Conservation (phyloP, 2,888 invertebrate genomes). For the Eupithecia insigniata region DNA sequence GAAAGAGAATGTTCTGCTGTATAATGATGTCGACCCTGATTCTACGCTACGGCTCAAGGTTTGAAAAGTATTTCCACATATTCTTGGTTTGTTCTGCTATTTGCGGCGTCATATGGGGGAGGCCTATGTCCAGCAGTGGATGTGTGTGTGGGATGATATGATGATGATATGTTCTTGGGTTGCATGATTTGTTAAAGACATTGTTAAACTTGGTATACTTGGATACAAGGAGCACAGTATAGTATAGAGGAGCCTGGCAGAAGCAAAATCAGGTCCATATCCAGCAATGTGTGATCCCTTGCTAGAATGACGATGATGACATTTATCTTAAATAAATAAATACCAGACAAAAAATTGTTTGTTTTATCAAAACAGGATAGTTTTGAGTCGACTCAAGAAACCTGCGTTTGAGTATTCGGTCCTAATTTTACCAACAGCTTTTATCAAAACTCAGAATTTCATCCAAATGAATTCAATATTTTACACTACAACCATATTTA, state of each 20-base stretch:
- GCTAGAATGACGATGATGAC: neutral
- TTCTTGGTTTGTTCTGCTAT: neutral
- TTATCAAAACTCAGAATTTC: neutral
- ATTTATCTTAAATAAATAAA: neutral
- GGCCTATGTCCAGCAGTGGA: too few relatives aligned
- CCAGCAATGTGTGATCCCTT: neutral
- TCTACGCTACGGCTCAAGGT: conserved; percentile 92
- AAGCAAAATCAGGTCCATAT: neutral
- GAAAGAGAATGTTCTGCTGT: conserved; percentile 96
- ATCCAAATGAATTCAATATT: neutral
- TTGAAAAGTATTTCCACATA: neutral
- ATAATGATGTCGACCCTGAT: conserved; percentile 95
- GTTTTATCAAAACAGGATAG: neutral
- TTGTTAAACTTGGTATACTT: neutral
- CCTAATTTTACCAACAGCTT: neutral
- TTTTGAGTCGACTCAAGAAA: too few relatives aligned
- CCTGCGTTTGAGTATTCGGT: too few relatives aligned
- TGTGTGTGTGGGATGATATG: neutral
- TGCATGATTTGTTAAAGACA: too few relatives aligned
- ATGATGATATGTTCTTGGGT: neutral
- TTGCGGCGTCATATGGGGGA: too few relatives aligned
- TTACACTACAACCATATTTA: neutral
- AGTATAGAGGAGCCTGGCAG: neutral
- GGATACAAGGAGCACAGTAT: neutral
- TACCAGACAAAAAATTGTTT: neutral